Conservation (phyloP, 1,140 invertebrate species). For the Drosophila dunni region DNA sequence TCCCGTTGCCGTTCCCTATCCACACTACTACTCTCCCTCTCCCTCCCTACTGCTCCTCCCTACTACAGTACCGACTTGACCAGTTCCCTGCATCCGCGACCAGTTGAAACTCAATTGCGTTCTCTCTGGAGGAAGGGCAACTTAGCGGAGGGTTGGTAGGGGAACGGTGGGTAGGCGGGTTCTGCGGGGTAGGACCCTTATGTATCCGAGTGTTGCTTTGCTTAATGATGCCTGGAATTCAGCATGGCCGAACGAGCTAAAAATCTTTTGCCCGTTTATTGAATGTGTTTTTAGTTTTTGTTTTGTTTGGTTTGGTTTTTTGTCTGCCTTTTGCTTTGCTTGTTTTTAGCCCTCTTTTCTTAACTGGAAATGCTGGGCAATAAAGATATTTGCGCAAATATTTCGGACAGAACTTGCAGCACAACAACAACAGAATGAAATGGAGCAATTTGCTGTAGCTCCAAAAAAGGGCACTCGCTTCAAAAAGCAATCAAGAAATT, state of each 20-base stretch:
- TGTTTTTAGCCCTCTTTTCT: constrained; percentile 14
- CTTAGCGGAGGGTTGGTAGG: background rate
- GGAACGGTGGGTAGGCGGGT: background rate
- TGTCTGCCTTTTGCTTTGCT: background rate
- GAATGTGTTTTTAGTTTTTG: constrained; percentile 23
- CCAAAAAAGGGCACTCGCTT: background rate
- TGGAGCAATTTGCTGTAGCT: constrained; percentile 68
- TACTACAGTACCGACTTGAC: constrained; percentile 36
- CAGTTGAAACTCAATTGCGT: constrained; percentile 58
- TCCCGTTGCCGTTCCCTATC: background rate
- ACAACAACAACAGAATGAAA: constrained; percentile 46
- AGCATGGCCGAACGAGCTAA: constrained; percentile 72
- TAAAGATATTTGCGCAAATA: constrained; percentile 77
- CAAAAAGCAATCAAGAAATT: constrained; percentile 32
- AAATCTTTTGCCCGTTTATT: constrained; percentile 54
- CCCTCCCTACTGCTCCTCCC: background rate
- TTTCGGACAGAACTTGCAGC: constrained; percentile 33
- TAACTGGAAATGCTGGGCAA: constrained; percentile 58
- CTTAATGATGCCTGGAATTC: constrained; percentile 80
- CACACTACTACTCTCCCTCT: background rate
- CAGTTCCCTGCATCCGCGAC: constrained; percentile 46
- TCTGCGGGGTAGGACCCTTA: constrained; percentile 51
- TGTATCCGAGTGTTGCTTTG: constrained; percentile 65
- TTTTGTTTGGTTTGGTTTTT: constrained; percentile 17
- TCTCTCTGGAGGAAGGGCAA: background rate